Evolutionary conservation across 2,888 invertebrate species (phyloP), one percentile per base, ranked within the genome.

Genomic region (Eudemis profundana): DNA sequence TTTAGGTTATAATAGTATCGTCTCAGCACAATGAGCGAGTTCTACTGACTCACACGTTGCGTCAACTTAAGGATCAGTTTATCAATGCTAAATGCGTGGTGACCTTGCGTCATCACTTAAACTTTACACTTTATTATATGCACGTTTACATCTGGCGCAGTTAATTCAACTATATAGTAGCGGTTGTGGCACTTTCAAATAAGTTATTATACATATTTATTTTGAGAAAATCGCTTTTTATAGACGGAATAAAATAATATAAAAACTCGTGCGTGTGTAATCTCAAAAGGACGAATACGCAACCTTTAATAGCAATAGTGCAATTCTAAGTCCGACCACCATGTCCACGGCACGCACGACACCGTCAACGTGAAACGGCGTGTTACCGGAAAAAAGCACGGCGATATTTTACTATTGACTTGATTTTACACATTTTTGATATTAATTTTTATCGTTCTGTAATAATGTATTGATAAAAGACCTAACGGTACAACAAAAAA

Each of bases 51-150:
- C 73, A 71, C 50, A 42, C 42, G 42, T 66, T 65, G 63, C 56
- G 47, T 60, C 44, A 51, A 67, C 68, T 71, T 65, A 71, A 83
- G 82, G 80, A 84, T 69, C 57, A 66, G 44, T 61, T 77, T 78
- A 79, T 82, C 76, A 76, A 76, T 72, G 75, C 66, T 74, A 72
- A 72, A 75, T 74, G 73, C 70, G 72, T 73, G 10, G 46, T 17
- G 65, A 65, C 65, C 65, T 65, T 65, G 65, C 17, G 5, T 29
- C n/a, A 7, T 53, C 38, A 27, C 47, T 65, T 65, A 65, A 60
- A 60, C 65, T 53, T 65, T 29, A 47, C 46, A 60, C 51, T 65
- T 65, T 60, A 60, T 53, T 60, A 40, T 53, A 47, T 53, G 51
- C 44, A 21, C 38, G 19, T 53, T 46, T 51, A 38, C 38, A 40